phyloP scores from a whole-genome alignment of 2,888 invertebrate genomes.

The Clanis bilineata region DNA sequence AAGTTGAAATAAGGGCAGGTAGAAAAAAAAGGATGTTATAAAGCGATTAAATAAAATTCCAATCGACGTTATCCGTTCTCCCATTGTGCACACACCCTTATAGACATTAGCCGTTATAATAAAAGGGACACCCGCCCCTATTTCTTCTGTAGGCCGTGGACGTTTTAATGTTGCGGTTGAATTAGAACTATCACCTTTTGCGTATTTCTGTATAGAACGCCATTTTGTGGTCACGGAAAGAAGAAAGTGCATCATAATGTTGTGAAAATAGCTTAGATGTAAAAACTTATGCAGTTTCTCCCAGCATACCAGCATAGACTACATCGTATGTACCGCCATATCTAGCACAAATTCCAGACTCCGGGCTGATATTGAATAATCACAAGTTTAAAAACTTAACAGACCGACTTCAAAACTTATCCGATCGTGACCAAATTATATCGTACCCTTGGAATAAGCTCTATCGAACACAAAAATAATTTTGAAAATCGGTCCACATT shows the following conservation, averaged over 20 bases:
- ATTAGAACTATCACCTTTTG: slow-evolving; percentile 17
- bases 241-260: not conserved
- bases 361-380: too few relatives aligned
- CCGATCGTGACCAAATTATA: too few relatives aligned
- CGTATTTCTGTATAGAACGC: slow-evolving; percentile 15
- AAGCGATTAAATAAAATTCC: not conserved
- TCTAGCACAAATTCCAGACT: too few relatives aligned
- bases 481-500: too few relatives aligned
- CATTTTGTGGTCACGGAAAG: slow-evolving; percentile 16
- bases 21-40: too few relatives aligned
- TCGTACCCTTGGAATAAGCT: too few relatives aligned
- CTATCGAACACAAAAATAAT: too few relatives aligned
- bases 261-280: not conserved
- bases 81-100: slow-evolving; percentile 25
- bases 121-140: slow-evolving; percentile 50
- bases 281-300: not conserved
- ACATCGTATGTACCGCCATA: too few relatives aligned
- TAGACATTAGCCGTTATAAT: slow-evolving; percentile 63
- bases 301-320: too few relatives aligned
- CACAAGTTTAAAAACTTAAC: too few relatives aligned
- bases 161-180: slow-evolving; percentile 20
- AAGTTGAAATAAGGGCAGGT: too few relatives aligned
- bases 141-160: slow-evolving; percentile 19
- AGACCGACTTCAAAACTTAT: too few relatives aligned
- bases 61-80: not conserved